Percentiles rank a stretch among this genome's conserved stretches.
Evolutionary conservation across 2,113 vertebrate species (phyloP).

Genomic region (Halichoerus grypus): DNA sequence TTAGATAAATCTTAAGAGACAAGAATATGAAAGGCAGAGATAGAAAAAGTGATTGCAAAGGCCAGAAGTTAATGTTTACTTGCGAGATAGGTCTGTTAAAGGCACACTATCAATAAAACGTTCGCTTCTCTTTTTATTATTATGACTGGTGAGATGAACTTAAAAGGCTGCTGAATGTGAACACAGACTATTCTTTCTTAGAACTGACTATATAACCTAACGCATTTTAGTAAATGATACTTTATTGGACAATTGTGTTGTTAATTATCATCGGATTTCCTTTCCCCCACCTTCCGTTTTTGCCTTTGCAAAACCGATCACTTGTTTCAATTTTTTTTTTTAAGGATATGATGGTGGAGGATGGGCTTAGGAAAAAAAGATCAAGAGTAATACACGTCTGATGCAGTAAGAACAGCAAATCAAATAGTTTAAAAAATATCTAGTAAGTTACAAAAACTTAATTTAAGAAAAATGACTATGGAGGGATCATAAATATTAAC

Average conservation of each 20-base stretch:
- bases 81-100: conserved; percentile 44
- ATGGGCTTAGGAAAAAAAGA: background rate
- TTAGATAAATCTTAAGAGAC: conserved; percentile 84
- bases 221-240: conserved; percentile 1
- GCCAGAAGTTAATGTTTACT: conserved; percentile 76
- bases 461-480: background rate
- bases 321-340: background rate
- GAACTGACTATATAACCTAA: background rate
- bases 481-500: background rate
- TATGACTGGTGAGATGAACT: conserved; percentile 30
- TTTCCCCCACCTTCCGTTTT: conserved; percentile 4
- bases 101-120: background rate
- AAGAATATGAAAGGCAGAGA: conserved; percentile 75
- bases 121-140: conserved; percentile 44
- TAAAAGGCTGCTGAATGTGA: background rate
- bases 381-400: background rate
- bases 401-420: background rate
- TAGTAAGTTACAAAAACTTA: background rate
- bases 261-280: background rate
- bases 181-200: conserved; percentile 1
- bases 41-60: conserved; percentile 76
- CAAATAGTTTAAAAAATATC: background rate
- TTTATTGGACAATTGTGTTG: background rate
- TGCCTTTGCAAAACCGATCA: background rate
- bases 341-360: background rate